These are phyloP conservation scores for Chelonus insularis DNA, from an alignment of 1,140 invertebrate species.

Conservation along the genomic window DNA sequence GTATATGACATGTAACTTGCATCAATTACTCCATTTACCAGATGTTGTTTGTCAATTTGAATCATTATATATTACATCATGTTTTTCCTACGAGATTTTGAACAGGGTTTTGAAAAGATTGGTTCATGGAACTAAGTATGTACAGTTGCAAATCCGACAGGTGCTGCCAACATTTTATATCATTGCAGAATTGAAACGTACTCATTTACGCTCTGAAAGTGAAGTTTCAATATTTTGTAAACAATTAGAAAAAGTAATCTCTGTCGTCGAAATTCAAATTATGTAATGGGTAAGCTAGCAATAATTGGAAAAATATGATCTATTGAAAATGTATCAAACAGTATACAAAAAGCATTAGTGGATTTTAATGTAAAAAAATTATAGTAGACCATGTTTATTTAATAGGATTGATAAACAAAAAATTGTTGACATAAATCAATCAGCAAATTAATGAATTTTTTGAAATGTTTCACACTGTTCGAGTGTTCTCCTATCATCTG, in stretches of 20 bases:
- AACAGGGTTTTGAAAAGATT: neutral
- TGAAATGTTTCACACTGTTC: no score
- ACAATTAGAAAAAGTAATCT: neutral
- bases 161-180: neutral
- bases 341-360: neutral
- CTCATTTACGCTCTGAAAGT: neutral
- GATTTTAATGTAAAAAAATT: neutral
- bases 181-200: neutral
- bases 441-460: no score
- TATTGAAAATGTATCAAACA: neutral
- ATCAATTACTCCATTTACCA: conserved; percentile 19
- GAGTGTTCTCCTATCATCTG: no score
- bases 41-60: conserved; percentile 5
- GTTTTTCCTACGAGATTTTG: neutral
- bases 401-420: neutral
- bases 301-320: no score
- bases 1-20: conserved; percentile 16
- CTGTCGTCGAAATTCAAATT: neutral
- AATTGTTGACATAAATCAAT: no score
- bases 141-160: neutral
- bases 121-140: neutral
- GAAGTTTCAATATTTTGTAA: neutral
- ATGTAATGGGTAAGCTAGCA: no score
- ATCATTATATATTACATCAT: conserved; percentile 13
- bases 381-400: neutral